Base-by-base conservation (phyloP, 2,797 vertebrate genomes). In the Masticophis lateralis region DNA sequence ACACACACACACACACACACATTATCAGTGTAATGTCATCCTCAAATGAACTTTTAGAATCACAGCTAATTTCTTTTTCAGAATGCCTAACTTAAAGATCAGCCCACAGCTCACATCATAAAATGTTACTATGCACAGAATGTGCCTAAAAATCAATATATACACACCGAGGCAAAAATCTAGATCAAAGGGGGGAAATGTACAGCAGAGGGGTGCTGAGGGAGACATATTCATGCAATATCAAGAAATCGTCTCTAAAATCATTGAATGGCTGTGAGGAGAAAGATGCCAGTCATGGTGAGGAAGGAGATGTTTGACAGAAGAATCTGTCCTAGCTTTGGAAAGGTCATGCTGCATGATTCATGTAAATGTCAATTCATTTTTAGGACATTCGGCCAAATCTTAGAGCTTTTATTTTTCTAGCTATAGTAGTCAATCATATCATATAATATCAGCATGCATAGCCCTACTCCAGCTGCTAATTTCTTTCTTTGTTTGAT, bases 291-390 rank as follows among this genome's bases (percentile, higher is more conserved):
- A 63, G 60, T 86, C 87, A 66, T 18, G 63, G 66, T 91, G 57
- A 91, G 57, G 87, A 63, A 16, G 87, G 63, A 55, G 90, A 66
- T 86, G 57, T 74, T 86, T 89, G 69, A 89, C 91, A 69, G 83
- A 91, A 89, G 66, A 91, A 91, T 86, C 79, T 60, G 83, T 88
- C 86, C 91, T 86, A 90, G 47, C 27, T 93, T 89, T 63, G 63
- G 57, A 93, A 93, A 93, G 90, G 87, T 91, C 90, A 91, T 63
- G 55, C 63, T 89, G 57, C 87, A 63, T 86, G 47, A 89, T 37
- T 91, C 87, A 55, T 22, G 25, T 56, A 89, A 93, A 93, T 93
- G 90, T 93, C 90, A 93, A 79, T 11, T 86, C 90, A 88, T 93
- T 89, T 88, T 89, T 91, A 89, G 57, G 37, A 53, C 66, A 27